Base-by-base conservation (phyloP, 2,113 vertebrate genomes). In the Gallinago jamesoni region DNA sequence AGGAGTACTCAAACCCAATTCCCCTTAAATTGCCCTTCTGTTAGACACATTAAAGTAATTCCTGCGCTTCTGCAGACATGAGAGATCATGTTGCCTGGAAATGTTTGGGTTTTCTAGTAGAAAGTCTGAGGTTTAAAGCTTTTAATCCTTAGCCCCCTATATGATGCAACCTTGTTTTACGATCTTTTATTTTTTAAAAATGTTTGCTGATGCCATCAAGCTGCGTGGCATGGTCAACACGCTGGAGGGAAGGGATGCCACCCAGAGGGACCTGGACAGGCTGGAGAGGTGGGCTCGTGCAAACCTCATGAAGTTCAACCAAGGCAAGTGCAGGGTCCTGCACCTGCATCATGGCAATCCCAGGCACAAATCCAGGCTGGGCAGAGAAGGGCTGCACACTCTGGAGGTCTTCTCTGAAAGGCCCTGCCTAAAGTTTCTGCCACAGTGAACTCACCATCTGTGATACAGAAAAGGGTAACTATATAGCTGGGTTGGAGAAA, bases 1-100 rank as follows among this genome's bases (percentile, higher is more conserved):
- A 95, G 74, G 90, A 89, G 69, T 88, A 91, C 50, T 93, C 84
- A 92, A 93, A 95, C 89, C 33, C 89, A 93, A 90, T 94, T 96
- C 83, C 28, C 43, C 86, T 94, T 90, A 94, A 96, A 90, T 90
- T 96, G 64, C 75, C 82, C 77, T 93, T 93, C 92, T 95, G 73
- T 93, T 86, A 86, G 30, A 64, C 33, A 74, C 60, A 84, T 93
- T 92, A 89, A 94, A 93, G 64, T 81, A 90, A 94, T 92, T 88
- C 68, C 27, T 62, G 45, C 35, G 64, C 52, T 86, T 93, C 63
- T 88, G 75, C 68, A 91, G 74, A 50, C 81, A 83, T 63, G 56
- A 89, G 89, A 87, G 47, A 96, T 94, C 50, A 63, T 50, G 62
- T 57, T 90, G 69, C 43, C 56, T 95, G 28, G 50, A 94, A 92